Conservation (phyloP, 2,797 vertebrate genomes). For the Macroramphosus scolopax region DNA sequence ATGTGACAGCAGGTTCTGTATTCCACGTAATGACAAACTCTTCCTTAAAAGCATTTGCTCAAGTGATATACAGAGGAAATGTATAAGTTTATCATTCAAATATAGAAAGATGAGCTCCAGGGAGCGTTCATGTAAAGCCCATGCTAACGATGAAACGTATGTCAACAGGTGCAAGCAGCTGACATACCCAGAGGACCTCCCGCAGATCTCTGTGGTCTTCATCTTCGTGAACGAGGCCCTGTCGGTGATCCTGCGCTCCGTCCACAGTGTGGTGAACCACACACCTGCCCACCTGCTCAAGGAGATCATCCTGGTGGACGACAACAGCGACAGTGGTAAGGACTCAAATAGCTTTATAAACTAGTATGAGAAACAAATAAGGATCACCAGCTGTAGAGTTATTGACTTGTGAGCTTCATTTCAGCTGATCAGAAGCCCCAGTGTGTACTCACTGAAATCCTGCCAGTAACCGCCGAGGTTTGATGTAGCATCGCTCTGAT, state of each 20-base stretch:
- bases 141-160: not conserved
- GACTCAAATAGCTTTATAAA: not conserved
- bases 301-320: slow-evolving; percentile 96
- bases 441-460: not conserved
- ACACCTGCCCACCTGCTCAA: slow-evolving; percentile 93
- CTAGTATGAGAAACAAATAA: not conserved
- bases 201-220: slow-evolving; percentile 96
- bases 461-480: not conserved
- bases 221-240: slow-evolving; percentile 97
- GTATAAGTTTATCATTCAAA: too few species aligned
- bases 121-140: too few species aligned
- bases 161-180: slow-evolving; percentile 86
- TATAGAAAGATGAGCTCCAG: too few species aligned
- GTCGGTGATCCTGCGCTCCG: slow-evolving; percentile 94
- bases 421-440: too few species aligned
- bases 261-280: slow-evolving; percentile 97
- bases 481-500: not conserved
- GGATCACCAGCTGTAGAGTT: not conserved
- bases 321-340: slow-evolving; percentile 96
- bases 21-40: too few species aligned
- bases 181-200: slow-evolving; percentile 84
- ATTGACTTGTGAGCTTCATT: too few species aligned
- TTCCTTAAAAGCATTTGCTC: too few species aligned
- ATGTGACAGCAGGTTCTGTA: too few species aligned
- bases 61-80: too few species aligned